Conservation (phyloP, 2,888 invertebrate species). For the Cylloceria caligata region DNA sequence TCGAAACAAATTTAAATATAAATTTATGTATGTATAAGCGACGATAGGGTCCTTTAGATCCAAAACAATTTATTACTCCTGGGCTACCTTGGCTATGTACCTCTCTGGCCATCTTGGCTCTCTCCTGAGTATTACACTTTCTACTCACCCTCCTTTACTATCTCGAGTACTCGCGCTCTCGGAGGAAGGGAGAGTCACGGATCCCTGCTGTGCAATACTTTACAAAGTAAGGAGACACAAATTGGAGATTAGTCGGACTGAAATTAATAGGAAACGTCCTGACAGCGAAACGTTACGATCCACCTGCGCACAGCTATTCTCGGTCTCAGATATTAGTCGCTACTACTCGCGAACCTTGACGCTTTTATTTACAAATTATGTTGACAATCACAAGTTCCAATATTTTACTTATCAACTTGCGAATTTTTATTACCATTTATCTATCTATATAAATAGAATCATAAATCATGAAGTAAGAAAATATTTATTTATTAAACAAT, state of each 20-base stretch:
- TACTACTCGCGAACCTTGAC: conserved; percentile 1
- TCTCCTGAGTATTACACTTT: conserved; percentile 51
- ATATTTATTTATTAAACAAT: background rate
- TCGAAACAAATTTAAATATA: conserved; percentile 15
- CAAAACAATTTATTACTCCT: conserved; percentile 61
- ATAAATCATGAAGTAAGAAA: background rate
- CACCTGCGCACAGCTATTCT: conserved; percentile 73
- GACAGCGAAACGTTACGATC: conserved; percentile 75
- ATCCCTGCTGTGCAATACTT: conserved; percentile 73
- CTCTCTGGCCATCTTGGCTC: conserved; percentile 4
- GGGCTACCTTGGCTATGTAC: conserved; percentile 4
- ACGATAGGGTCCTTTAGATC: conserved; percentile 40
- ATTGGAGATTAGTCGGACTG: conserved; percentile 81
- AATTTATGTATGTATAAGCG: conserved; percentile 47
- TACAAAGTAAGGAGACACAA: conserved; percentile 78
- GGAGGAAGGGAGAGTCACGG: conserved; percentile 68
- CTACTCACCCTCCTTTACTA: background rate
- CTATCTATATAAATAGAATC: background rate
- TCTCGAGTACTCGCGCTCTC: conserved; percentile 40
- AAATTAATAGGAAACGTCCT: conserved; percentile 79
- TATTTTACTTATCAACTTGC: conserved; percentile 1
- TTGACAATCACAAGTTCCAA: conserved; percentile 3
- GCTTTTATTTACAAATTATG: conserved; percentile 21
- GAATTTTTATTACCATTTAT: background rate
- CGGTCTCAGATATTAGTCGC: conserved; percentile 17